Conservation (phyloP, 2,888 invertebrate species). For the Chymomyza amoena region DNA sequence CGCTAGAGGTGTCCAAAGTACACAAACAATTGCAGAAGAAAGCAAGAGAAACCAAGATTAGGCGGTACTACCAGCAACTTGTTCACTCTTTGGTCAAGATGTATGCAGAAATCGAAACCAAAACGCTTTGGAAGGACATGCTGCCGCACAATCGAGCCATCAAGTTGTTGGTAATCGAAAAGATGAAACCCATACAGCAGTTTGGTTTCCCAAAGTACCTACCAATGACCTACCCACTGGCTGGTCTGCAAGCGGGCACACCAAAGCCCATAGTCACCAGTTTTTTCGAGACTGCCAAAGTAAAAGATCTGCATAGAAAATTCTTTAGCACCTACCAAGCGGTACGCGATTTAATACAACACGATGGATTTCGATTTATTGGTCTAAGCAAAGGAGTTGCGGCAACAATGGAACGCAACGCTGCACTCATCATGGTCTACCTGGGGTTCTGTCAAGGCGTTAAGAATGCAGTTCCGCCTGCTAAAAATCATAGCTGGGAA, state of each 20-base stretch:
- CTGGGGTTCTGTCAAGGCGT: conserved; percentile 97
- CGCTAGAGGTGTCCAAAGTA: no score
- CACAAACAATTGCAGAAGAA: no score
- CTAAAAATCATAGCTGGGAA: conserved; percentile 84
- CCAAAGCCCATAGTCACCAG: conserved; percentile 95
- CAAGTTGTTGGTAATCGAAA: conserved; percentile 96
- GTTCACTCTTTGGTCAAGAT: conserved; percentile 93
- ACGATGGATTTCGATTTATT: conserved; percentile 87
- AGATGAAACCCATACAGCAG: conserved; percentile 91
- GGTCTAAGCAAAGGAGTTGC: conserved; percentile 93
- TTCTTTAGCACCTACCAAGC: conserved; percentile 88
- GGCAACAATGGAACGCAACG: conserved; percentile 93
- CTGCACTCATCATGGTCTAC: conserved; percentile 95
- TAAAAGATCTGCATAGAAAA: conserved; percentile 84
- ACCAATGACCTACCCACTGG: conserved; percentile 91
- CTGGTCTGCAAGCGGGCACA: conserved; percentile 92
- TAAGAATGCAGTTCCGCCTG: conserved; percentile 85
- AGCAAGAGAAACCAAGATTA: no score
- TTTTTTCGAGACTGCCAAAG: conserved; percentile 97
- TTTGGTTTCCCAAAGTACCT: conserved; percentile 88
- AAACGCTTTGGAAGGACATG: conserved; percentile 95
- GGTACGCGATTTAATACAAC: conserved; percentile 87
- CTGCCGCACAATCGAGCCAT: conserved; percentile 95
- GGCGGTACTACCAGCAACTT: conserved; percentile 86
- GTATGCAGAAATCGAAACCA: conserved; percentile 89